Conservation (phyloP, 2,113 vertebrate genomes). For the Emydura subglobosa region DNA sequence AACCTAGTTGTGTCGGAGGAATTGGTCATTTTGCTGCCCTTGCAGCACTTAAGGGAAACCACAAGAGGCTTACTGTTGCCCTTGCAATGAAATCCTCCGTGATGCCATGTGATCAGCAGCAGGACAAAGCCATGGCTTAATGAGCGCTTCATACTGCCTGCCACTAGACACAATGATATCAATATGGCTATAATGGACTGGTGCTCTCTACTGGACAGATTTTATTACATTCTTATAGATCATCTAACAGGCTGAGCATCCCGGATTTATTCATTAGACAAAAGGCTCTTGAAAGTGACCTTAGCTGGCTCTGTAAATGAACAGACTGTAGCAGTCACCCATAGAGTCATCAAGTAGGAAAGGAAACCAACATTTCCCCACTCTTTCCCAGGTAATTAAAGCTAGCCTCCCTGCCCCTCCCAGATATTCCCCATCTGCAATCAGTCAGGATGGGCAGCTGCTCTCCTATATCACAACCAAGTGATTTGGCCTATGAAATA, state of each 20-base stretch:
- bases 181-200: accelerated
- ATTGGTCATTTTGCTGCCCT: neutral
- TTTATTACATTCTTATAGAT: conserved; percentile 61
- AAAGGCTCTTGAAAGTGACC: conserved; percentile 33
- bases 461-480: neutral
- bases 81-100: accelerated
- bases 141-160: conserved; percentile 41
- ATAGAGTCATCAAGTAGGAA: neutral
- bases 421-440: neutral
- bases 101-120: accelerated
- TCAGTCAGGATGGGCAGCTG: neutral
- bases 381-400: neutral
- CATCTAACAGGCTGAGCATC: conserved; percentile 33
- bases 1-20: neutral
- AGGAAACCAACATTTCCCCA: neutral
- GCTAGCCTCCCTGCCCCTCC: neutral
- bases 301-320: neutral
- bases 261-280: conserved; percentile 65
- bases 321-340: neutral
- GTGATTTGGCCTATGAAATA: neutral
- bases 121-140: conserved; percentile 25
- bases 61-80: neutral
- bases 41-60: neutral
- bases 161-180: conserved; percentile 3
- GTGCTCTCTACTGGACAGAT: neutral